Percentiles rank a stretch among this genome's conserved stretches.
phyloP scores from a whole-genome alignment of 2,888 invertebrate species.

The Harpalus rubripes region DNA sequence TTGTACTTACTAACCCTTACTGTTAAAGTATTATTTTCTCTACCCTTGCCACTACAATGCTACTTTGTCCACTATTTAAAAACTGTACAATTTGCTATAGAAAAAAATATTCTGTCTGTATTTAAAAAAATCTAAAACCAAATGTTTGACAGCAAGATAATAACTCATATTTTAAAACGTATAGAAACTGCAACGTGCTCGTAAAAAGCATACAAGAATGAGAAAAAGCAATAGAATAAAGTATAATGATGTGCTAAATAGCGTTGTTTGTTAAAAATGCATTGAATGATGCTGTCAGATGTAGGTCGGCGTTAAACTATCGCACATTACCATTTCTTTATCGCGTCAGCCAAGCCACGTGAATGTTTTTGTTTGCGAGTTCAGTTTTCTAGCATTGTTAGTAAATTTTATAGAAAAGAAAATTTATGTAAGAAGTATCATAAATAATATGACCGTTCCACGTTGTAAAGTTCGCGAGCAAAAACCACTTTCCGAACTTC shows the following conservation, averaged over 20 bases:
- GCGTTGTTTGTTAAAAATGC: constrained; percentile 1
- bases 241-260: constrained; percentile 33
- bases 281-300: constrained; percentile 23
- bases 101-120: too few relatives aligned
- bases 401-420: constrained; percentile 52
- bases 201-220: not conserved
- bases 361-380: constrained; percentile 25
- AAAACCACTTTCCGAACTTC: constrained; percentile 24
- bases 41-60: too few relatives aligned
- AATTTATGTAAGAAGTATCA: constrained; percentile 44
- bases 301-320: constrained; percentile 29
- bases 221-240: constrained; percentile 27
- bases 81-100: too few relatives aligned
- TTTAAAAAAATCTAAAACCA: not conserved
- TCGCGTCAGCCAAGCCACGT: constrained; percentile 9
- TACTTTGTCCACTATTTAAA: too few relatives aligned
- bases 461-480: constrained; percentile 7
- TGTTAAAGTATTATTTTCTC: too few relatives aligned
- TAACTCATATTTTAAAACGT: not conserved
- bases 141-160: not conserved
- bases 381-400: constrained; percentile 48
- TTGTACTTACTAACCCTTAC: too few relatives aligned
- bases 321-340: constrained; percentile 31
- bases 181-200: not conserved
- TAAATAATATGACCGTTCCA: constrained; percentile 52